Base-by-base conservation (phyloP, 1,140 invertebrate genomes). In the Latrodectus geometricus region DNA sequence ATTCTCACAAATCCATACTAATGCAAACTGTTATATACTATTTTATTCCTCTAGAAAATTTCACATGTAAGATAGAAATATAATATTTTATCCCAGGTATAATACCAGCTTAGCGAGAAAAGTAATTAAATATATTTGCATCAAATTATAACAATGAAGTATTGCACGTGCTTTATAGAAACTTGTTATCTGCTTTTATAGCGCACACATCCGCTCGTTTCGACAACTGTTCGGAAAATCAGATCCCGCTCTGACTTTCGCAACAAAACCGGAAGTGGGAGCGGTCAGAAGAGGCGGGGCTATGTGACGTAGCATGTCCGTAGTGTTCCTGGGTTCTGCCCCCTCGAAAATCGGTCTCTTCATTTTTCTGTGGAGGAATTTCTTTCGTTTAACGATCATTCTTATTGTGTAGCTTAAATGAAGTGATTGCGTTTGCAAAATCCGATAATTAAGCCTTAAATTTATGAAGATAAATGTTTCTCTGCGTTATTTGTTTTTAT, bases 261-360 rank as follows among this genome's bases (percentile, higher is more conserved):
- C 72, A 61, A 12, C 56, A 54, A 49, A 66, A 84, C 69, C 73
- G 82, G 82, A 84, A 84, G 73, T 84, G 48, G 82, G 73, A n/a
- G 82, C 21, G 61, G 72, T 48, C 35, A 52, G 61, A 50, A 73
- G 49, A 49, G 81, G 82, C 56, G 82, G 82, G 68, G 82, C 56
- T 48, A 14, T 5, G 56, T 76, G 82, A 84, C 73, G 73, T 69
- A 11, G 11, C 66, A 20, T 54, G 15, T 48, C 73, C 72, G 68
- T 61, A 54, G 68, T 70, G 74, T 65, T 54, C 65, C 70, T 74
- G n/a, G 70, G 49, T 12, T 21, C 73, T 20, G 73, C 82, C 81
- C 82, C 23, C 82, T 76, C 2, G 49, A 23, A 21, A 61, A 61
- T 61, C 17, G 54, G 54, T 61, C 54, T 61, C 17, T n/a, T n/a